A percentile compares a stretch with the other conserved stretches of the same genome.
Conservation (phyloP, 2,797 vertebrate genomes). For the Taeniopygia guttata region DNA sequence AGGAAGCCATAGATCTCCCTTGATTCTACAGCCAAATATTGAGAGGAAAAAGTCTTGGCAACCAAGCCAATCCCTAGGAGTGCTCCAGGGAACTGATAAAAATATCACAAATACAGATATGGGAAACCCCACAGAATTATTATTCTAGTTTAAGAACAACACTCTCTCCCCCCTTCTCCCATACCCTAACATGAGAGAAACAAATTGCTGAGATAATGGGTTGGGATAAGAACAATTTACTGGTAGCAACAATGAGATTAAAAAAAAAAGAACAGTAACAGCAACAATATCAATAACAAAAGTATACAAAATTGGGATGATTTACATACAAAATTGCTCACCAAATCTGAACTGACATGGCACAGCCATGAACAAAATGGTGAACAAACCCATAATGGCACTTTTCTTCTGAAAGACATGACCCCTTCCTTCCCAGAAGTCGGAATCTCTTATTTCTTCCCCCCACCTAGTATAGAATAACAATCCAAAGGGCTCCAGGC, state of each 20-base stretch:
- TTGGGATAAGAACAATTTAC: not conserved
- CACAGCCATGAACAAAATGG: not conserved
- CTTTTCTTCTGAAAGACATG: fast-evolving
- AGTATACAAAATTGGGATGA: no score
- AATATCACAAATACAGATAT: not conserved
- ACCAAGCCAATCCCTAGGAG: not conserved
- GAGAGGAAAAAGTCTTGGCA: not conserved
- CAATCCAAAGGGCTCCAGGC: not conserved
- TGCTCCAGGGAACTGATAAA: not conserved
- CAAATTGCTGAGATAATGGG: not conserved
- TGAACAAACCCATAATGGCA: fast-evolving
- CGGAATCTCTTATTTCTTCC: not conserved
- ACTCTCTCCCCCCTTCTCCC: no score
- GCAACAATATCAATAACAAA: not conserved
- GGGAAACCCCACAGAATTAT: not conserved
- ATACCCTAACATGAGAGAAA: not conserved
- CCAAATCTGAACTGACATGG: not conserved
- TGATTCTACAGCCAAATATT: not conserved
- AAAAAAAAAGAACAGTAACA: not conserved
- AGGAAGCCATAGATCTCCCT: not conserved
- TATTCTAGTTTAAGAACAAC: not conserved
- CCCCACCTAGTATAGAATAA: not conserved
- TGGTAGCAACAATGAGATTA: not conserved
- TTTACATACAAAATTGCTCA: not conserved
- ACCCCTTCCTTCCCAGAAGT: not conserved